Base-by-base conservation (phyloP, 2,888 invertebrate species). In the Sclerodermus sp. region DNA sequence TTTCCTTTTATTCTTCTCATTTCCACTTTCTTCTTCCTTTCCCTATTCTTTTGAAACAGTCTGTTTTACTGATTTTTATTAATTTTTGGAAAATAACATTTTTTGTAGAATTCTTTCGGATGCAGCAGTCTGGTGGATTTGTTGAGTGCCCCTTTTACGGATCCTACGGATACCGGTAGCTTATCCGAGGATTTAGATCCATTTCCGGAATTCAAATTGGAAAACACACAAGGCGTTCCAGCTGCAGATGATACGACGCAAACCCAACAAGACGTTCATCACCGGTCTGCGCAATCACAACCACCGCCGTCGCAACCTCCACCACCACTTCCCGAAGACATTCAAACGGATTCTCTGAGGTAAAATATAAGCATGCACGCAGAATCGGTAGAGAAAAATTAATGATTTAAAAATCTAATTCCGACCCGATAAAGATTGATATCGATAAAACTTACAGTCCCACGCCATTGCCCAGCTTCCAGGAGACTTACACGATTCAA, bases 401-500 rank as follows among this genome's bases (percentile, higher is more conserved):
- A n/a, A n/a, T n/a, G n/a, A n/a, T n/a, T n/a, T n/a, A 8, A 23
- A 8, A 23, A 23, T 23, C 23, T 8, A 3, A 3, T 23, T 8
- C 23, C 23, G 23, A 5, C 3, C 3, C 23, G 23, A 5, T 5
- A 8, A 23, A 23, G 8, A 39, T 49, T 31, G n/a, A n/a, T 23
- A 23, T 5, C 23, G 23, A 5, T 5, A 8, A 23, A 23, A 23
- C 42, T 49, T 31, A 36, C 61, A 76, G 85, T 64, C 85, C 86
- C 40, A 85, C 89, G 41, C 83, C 83, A 41, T 79, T 92, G 70
- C 92, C 92, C 57, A 91, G 91, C 80, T 92, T 92, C 81, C 90
- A 93, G 81, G 93, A 93, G 80, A 93, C 91, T 23, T 91, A 91
- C 78, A 89, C 90, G 51, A 85, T 90, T 42, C 87, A 89, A 57